phyloP scores from a whole-genome alignment of 1,140 invertebrate genomes.

The Choristoneura fumiferana region DNA sequence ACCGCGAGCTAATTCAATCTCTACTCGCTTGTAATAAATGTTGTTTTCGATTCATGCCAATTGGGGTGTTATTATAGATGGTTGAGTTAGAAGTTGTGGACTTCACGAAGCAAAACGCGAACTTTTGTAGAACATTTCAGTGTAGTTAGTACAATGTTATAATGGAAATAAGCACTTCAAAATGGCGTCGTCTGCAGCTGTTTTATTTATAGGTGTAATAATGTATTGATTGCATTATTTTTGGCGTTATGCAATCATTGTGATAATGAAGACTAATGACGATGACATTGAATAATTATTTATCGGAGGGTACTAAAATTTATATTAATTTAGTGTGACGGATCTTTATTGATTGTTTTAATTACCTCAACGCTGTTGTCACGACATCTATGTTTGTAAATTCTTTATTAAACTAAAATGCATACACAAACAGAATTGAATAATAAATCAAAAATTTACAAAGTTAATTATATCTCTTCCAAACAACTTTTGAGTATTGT shows the following conservation, averaged over 20 bases:
- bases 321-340: too few relatives aligned
- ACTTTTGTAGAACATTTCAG: slow-evolving; percentile 79
- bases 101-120: slow-evolving; percentile 78
- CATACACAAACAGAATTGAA: too few relatives aligned
- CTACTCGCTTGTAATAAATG: slow-evolving; percentile 74
- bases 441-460: too few relatives aligned
- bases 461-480: too few relatives aligned
- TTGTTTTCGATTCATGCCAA: slow-evolving; percentile 74
- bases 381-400: too few relatives aligned
- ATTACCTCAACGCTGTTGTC: too few relatives aligned
- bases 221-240: slow-evolving; percentile 43
- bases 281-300: slow-evolving; percentile 2
- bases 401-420: too few relatives aligned
- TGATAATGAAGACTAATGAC: not conserved
- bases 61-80: slow-evolving; percentile 67
- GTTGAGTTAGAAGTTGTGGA: slow-evolving; percentile 72
- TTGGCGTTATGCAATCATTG: slow-evolving; percentile 31
- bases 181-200: slow-evolving; percentile 74
- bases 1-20: slow-evolving; percentile 73
- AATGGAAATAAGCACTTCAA: slow-evolving; percentile 79
- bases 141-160: slow-evolving; percentile 79
- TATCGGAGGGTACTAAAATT: too few relatives aligned
- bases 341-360: too few relatives aligned
- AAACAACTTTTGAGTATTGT: too few relatives aligned
- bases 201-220: slow-evolving; percentile 57